A percentile compares a stretch with the other conserved stretches of the same genome.
Evolutionary conservation across 2,797 vertebrate genomes (phyloP).

Genomic region (Aulostomus chinensis): DNA sequence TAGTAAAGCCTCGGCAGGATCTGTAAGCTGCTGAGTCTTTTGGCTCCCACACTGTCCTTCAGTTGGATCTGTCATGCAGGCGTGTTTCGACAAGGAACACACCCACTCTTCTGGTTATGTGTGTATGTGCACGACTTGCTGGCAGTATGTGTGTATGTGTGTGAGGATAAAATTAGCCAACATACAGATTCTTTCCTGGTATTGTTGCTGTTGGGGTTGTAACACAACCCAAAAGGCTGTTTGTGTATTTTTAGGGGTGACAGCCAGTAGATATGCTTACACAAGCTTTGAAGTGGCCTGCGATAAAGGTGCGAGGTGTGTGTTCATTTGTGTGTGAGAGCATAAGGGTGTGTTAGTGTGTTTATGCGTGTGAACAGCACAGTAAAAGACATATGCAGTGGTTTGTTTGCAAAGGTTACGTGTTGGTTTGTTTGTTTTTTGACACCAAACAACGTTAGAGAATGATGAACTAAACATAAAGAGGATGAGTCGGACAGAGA

Average conservation of each 20-base stretch:
- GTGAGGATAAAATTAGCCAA: conserved; percentile 63
- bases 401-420: no score
- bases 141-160: conserved; percentile 11
- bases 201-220: conserved; percentile 69
- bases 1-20: conserved; percentile 25
- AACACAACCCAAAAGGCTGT: conserved; percentile 60
- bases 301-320: no score
- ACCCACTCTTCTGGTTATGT: conserved; percentile 21
- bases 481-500: no score
- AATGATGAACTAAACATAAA: no score
- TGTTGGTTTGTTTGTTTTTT: no score
- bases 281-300: no score
- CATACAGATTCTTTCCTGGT: conserved; percentile 69
- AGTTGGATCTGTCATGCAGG: conserved; percentile 31
- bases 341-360: no score
- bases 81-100: conserved; percentile 32
- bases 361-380: no score
- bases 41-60: conserved; percentile 21
- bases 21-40: conserved; percentile 36
- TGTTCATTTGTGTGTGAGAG: no score
- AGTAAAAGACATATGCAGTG: no score
- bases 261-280: no score
- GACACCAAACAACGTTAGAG: no score
- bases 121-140: conserved; percentile 2
- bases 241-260: conserved; percentile 66